Conservation (phyloP, 2,888 invertebrate species). For the Drosophila mayaguana region DNA sequence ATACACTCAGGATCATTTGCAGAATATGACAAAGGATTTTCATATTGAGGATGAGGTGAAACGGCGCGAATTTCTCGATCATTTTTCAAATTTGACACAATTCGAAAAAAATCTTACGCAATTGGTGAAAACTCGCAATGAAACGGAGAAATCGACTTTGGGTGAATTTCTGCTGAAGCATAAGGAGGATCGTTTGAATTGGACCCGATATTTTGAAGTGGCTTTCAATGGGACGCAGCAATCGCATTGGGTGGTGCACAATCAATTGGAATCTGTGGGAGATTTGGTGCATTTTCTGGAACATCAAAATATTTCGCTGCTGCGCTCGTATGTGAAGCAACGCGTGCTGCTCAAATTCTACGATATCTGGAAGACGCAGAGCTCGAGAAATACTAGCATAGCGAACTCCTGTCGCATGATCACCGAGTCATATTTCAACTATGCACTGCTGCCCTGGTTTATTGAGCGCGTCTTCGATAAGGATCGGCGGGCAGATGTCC, state of each 20-base stretch:
- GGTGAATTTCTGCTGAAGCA: constrained; percentile 68
- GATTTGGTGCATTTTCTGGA: constrained; percentile 68
- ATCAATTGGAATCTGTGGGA: constrained; percentile 64
- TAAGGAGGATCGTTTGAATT: constrained; percentile 77
- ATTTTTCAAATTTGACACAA: constrained; percentile 57
- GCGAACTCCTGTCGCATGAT: constrained; percentile 72
- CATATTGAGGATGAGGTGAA: constrained; percentile 48
- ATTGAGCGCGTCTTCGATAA: constrained; percentile 76
- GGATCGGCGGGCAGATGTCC: constrained; percentile 73
- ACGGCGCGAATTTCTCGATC: constrained; percentile 34
- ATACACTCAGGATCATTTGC: constrained; percentile 48
- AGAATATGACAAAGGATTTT: constrained; percentile 71
- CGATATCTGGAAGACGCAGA: constrained; percentile 67
- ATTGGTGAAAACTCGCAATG: constrained; percentile 47
- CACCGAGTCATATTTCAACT: constrained; percentile 72
- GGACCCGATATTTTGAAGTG: constrained; percentile 75
- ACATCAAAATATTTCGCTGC: constrained; percentile 16
- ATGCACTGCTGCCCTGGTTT: constrained; percentile 82
- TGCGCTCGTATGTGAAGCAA: constrained; percentile 74
- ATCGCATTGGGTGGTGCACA: constrained; percentile 66
- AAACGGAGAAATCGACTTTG: constrained; percentile 59
- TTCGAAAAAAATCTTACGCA: constrained; percentile 75
- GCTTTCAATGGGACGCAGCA: constrained; percentile 79
- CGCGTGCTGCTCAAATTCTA: constrained; percentile 76
- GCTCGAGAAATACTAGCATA: constrained; percentile 39